Base-by-base conservation (phyloP, 2,888 invertebrate genomes). In the Spodoptera exigua region DNA sequence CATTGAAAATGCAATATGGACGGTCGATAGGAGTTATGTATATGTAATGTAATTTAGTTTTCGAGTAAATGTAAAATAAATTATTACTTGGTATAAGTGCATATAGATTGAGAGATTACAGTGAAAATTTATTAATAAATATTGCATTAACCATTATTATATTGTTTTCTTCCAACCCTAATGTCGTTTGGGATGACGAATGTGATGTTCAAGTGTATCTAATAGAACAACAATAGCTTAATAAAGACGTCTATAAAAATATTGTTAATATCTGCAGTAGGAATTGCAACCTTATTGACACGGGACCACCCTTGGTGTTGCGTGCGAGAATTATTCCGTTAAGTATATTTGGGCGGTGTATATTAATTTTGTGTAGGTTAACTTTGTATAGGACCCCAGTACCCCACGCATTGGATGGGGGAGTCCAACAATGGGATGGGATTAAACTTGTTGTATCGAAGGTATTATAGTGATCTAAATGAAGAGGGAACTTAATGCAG, bases 111-210 rank as follows among this genome's bases (percentile, higher is more conserved):
- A 90, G 87, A 91, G 87, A 92, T 89, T 88, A 92, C 92, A 91
- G 91, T 93, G 93, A 93, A 93, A 27, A 91, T 89, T 92, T 91
- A 92, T 89, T 90, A 93, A 93, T 94, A 94, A 94, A 94, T 92
- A 93, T 89, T 89, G 91, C 91, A 94, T 93, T 93, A 93, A 90
- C 89, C 91, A 92, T 87, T 90, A 75, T 5, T 17, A 39, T 67
- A 58, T 79, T 73, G 78, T 80, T 79, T 84, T 77, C 79, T 79
- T 64, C 52, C 47, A 81, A 75, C 80, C 75, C 79, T 74, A 80
- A 72, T 75, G 82, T 82, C 76, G 77, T 81, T 85, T 81, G 74
- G 71, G 80, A 84, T 83, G 85, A 86, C 80, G 78, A 80, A 85
- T 82, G 78, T 47, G 61, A 81, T 80, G 80, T 84, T 89, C 70